Base-by-base conservation (phyloP, 2,888 invertebrate genomes). In the Hofmannophila pseudospretella region DNA sequence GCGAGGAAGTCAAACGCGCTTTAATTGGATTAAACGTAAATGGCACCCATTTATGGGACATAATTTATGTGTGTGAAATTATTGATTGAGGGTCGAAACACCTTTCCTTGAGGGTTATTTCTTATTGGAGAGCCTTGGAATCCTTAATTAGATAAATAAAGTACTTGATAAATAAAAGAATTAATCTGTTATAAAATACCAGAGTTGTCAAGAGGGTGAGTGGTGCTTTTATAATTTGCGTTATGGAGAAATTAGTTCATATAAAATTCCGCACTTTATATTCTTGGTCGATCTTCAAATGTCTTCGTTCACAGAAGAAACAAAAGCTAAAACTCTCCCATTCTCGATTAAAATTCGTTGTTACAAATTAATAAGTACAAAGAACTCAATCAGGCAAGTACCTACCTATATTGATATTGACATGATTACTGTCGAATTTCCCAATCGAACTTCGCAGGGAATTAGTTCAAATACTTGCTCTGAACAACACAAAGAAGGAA, bases 331-430 rank as follows among this genome's bases (percentile, higher is more conserved):
- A 38, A 50, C 40, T 53, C 51, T 44, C 27, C 34, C 44, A 58
- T 54, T 61, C 50, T 52, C 47, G 46, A 50, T 27, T 27, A 5
- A 11, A 11, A 27, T 27, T 7, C 27, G 5, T 27, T 10, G 49
- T 52, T 52, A 45, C 50, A 53, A 58, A 51, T 54, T 44, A n/a
- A n/a, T n/a, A n/a, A n/a, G n/a, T n/a, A n/a, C 41, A 49, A 53
- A 48, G 48, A 44, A n/a, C 44, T 47, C 46, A 49, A 52, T 54
- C 44, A 43, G 45, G n/a, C n/a, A n/a, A n/a, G n/a, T n/a, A n/a
- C n/a, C n/a, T n/a, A n/a, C n/a, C 36, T 45, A 46, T 54, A 52
- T 53, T 53, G 49, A 39, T 11, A 22, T 22, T 32, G n/a, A 20
- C 22, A 11, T 27, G 27, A 27, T 27, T 31, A 20, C 31, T 3